Base-by-base conservation (phyloP, 2,888 invertebrate species). In the Pammene aurita region DNA sequence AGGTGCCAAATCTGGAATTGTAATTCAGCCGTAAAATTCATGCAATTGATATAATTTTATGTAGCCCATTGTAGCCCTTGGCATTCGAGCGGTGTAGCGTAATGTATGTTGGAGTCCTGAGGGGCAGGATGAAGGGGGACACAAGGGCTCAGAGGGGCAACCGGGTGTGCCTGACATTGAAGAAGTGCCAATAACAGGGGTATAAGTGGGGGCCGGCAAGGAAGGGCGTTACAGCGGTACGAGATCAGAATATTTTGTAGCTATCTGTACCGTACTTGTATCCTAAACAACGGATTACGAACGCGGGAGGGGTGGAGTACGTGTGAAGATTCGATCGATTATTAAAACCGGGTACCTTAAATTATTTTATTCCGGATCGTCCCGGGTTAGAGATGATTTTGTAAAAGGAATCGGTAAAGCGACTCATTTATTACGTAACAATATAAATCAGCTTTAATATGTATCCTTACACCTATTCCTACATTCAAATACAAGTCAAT, bases 121-220 rank as follows among this genome's bases (percentile, higher is more conserved):
- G 84, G 82, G 84, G 46, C 16, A 38, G 57, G 60, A 57, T 42
- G 14, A 38, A 35, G 16, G 34, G 54, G 63, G 52, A 2, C 26
- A 9, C 7, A 14, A 26, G 50, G 62, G 35, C 34, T 13, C 26
- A 4, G n/a, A 60, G 65, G 69, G 69, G 65, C 64, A 65, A 35
- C 58, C 26, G 64, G 93, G 92, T 93, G 93, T 92, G 92, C 82
- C 88, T 93, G 93, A 93, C 93, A 93, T 91, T 93, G 93, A 93
- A 93, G 93, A 92, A 93, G 93, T 93, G 93, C 90, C 93, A 92
- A 93, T 93, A 93, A 93, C 90, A 84, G 89, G 86, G 91, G 92
- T 90, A 93, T 92, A 93, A 93, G 92, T 90, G 90, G 92, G 86
- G 91, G 89, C 86, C 87, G 86, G 81, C 82, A 82, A 81, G 83